Evolutionary conservation across 2,888 invertebrate genomes (phyloP).

Genomic region (Ochlodes sylvanus): DNA sequence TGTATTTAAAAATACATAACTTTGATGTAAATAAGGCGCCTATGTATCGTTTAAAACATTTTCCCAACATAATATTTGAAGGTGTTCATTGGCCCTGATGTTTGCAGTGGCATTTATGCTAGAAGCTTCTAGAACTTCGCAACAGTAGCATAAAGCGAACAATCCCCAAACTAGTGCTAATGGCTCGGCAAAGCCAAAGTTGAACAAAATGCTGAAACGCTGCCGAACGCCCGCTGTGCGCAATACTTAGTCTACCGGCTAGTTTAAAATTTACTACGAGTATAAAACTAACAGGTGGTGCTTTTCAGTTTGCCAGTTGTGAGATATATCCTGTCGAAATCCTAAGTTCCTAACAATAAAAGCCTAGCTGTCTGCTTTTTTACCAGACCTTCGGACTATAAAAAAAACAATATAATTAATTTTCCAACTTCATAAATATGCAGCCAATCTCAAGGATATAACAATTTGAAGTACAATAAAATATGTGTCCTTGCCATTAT

Average conservation of each 20-base stretch:
- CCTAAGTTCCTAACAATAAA: not conserved
- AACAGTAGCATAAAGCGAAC: conserved; percentile 3
- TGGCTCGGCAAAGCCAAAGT: conserved; percentile 3
- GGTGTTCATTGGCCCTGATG: too few relatives aligned
- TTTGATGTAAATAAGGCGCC: too few relatives aligned
- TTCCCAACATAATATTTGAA: too few relatives aligned
- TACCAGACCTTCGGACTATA: too few relatives aligned
- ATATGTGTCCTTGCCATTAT: too few relatives aligned
- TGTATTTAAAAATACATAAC: too few relatives aligned
- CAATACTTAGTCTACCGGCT: not conserved
- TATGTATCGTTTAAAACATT: too few relatives aligned
- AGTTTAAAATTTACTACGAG: not conserved
- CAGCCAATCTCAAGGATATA: too few relatives aligned
- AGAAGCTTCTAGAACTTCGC: not conserved
- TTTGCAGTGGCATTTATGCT: not conserved
- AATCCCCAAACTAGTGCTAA: conserved; percentile 6
- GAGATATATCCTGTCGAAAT: not conserved
- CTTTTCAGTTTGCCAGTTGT: conserved; percentile 1
- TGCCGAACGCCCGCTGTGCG: not conserved
- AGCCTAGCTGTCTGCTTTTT: too few relatives aligned
- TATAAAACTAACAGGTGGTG: conserved; percentile 3
- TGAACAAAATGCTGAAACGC: conserved; percentile 11
- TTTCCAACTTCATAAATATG: too few relatives aligned
- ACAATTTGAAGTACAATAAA: too few relatives aligned
- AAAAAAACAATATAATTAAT: too few relatives aligned